Evolutionary conservation across 2,888 invertebrate species (phyloP), one percentile per base, ranked within the genome.

Genomic region (Lobophora halterata): DNA sequence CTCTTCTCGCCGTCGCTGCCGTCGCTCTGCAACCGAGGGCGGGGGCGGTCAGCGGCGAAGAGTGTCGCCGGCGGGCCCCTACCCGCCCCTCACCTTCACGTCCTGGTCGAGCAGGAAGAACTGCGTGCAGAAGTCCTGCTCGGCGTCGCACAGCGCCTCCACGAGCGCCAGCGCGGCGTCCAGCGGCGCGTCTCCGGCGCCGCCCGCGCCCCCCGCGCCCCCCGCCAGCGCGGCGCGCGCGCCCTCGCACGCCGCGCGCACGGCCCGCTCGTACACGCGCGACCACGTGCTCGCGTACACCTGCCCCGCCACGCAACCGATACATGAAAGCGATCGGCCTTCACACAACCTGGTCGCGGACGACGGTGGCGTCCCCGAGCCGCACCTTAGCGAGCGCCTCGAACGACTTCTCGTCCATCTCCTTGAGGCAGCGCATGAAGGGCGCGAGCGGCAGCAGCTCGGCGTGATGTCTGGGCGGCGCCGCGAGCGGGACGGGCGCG

Each of bases 61-160:
- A 16, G 18, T 14, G 8, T 23, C 27, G 18, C 30, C 35, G 2
- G 19, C 5, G 7, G 24, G 14, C 28, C 37, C 5, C 33, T 35
- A 6, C 4, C 5, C 11, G 2, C 20, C 6, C 30, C 11, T 31
- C 43, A 82, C 85, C 76, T 83, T 85, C 1, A 65, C 53, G 27
- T 85, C 85, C 3, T 67, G 89, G 63, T 93, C 93, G 58, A 97
- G 88, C 75, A 95, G 95, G 74, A 99, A 97, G 86, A 98, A 99
- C 45, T 92, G 90, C 8, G 95, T 92, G 72, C 97, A 98, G 80
- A 99, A 99, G 55, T 96, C 94, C 81, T 98, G 98, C 75, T 99
- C 99, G 11, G 95, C 94, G 51, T 97, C 89, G 69, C 98, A 97
- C 35, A 97, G 92, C 2, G 95, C 95, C 71, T 97, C 97, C 49